Conservation (phyloP, 2,113 vertebrate genomes). For the Podarcis raffonei region DNA sequence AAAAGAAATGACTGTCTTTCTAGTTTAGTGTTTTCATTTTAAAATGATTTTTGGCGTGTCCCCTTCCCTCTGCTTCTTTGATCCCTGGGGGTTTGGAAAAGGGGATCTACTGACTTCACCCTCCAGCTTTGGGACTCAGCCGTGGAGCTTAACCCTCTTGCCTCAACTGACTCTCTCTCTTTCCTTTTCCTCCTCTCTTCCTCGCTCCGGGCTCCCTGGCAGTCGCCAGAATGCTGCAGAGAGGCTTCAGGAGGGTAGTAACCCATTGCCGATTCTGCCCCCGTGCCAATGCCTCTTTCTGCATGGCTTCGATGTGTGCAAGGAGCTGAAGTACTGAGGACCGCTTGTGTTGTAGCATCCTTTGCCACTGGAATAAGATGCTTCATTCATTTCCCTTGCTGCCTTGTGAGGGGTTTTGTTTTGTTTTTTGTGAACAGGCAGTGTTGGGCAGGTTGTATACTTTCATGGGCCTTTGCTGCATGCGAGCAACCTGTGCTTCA, state of each 20-base stretch:
- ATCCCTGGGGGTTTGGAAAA: neutral
- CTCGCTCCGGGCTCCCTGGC: fast-evolving
- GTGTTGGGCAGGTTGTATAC: neutral
- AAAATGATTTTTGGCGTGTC: neutral
- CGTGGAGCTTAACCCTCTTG: neutral
- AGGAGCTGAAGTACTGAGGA: neutral
- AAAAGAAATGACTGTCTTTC: no score
- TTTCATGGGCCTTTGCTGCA: neutral
- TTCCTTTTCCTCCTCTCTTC: fast-evolving
- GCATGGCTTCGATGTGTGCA: neutral
- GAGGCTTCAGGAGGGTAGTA: fast-evolving
- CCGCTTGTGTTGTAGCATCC: neutral
- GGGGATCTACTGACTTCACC: neutral
- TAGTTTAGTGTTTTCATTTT: no score
- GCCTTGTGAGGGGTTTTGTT: no score
- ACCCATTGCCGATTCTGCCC: fast-evolving
- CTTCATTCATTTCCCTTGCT: neutral
- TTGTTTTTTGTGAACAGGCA: neutral
- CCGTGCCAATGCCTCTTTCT: neutral
- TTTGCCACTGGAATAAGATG: neutral
- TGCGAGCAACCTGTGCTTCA: slow-evolving; percentile 12
- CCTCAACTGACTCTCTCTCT: neutral
- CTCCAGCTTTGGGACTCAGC: neutral
- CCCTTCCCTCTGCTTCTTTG: neutral
- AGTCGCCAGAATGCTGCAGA: fast-evolving